Conservation (phyloP, 1,140 invertebrate species). For the Pseudoatta argentina region DNA sequence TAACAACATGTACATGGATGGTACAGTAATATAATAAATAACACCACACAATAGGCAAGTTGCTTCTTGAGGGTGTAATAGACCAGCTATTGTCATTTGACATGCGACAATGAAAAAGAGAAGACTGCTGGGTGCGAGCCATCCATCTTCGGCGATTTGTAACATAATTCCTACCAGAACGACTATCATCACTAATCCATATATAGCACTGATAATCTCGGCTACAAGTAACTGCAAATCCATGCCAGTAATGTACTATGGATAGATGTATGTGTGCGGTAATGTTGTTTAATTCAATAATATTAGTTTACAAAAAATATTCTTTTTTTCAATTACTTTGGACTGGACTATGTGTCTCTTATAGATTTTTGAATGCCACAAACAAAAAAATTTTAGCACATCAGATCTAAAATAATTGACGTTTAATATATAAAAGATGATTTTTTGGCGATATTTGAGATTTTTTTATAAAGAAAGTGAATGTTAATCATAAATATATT, state of each 20-base stretch:
- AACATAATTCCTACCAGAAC: constrained; percentile 95
- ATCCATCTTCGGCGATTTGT: constrained; percentile 93
- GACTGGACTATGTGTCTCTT: no score
- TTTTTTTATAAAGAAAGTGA: no score
- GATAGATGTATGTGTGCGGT: not conserved
- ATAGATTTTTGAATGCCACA: no score
- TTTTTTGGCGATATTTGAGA: no score
- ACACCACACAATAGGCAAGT: constrained; percentile 91
- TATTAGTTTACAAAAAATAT: no score
- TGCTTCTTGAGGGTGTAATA: constrained; percentile 95
- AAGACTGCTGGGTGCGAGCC: constrained; percentile 92
- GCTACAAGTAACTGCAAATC: constrained; percentile 90
- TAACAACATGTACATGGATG: constrained; percentile 97
- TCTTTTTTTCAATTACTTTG: no score
- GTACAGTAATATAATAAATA: constrained; percentile 96
- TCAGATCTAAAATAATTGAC: no score
- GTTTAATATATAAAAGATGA: no score
- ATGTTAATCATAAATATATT: no score
- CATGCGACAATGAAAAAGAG: constrained; percentile 90
- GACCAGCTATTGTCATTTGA: constrained; percentile 89
- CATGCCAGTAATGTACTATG: not conserved
- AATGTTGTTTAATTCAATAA: not conserved
- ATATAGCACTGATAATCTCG: constrained; percentile 91
- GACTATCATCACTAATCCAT: constrained; percentile 96
- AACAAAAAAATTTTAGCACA: no score